These are phyloP conservation scores for Adineta ricciae DNA, from an alignment of 2,888 invertebrate species.

Conservation along the genomic window DNA sequence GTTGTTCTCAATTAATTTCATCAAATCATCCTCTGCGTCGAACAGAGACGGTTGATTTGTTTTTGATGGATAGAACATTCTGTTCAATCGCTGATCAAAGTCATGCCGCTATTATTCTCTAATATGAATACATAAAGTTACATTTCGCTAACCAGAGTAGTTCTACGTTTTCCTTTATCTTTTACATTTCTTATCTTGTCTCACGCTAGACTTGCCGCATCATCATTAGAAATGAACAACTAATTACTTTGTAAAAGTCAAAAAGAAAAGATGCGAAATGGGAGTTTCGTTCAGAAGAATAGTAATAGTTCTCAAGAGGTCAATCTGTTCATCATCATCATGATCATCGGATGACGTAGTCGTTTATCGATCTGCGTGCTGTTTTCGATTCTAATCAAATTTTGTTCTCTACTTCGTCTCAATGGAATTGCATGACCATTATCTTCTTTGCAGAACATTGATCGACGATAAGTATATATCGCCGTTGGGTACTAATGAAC, in stretches of 20 bases:
- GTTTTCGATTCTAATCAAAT: not conserved
- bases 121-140: not conserved
- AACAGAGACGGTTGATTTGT: not conserved
- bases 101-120: not conserved
- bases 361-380: not conserved
- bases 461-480: slow-evolving; percentile 13
- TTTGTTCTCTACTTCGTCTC: not conserved
- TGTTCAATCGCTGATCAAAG: not conserved
- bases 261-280: not conserved
- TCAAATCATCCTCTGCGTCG: not conserved
- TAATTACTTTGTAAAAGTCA: not conserved
- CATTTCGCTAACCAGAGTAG: not conserved
- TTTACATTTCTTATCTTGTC: not conserved
- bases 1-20: not conserved
- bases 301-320: not conserved
- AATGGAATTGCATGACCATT: not conserved
- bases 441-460: not conserved
- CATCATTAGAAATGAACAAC: not conserved
- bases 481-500: slow-evolving; percentile 9
- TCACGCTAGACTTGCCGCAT: not conserved
- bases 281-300: not conserved
- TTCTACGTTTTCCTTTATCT: not conserved
- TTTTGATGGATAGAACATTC: not conserved
- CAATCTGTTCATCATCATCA: slow-evolving; percentile 5
- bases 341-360: not conserved